Conservation (phyloP, 2,888 invertebrate species). For the Drosophila barbarae region DNA sequence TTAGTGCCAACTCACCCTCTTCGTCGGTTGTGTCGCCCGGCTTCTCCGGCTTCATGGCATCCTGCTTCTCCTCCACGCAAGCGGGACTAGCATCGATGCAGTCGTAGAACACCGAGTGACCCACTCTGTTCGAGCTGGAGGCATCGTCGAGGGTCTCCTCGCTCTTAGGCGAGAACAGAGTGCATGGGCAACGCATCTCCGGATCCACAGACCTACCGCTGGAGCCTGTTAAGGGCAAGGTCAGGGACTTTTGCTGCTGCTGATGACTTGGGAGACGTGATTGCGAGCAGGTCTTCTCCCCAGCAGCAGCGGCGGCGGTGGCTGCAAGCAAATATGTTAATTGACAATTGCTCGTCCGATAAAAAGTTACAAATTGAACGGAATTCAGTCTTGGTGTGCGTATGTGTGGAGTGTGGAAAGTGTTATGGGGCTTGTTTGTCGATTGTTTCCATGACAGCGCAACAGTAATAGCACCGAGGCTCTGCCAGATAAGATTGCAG, state of each 20-base stretch:
- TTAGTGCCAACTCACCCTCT: slow-evolving; percentile 82
- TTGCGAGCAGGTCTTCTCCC: slow-evolving; percentile 56
- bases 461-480: slow-evolving; percentile 19
- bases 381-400: slow-evolving; percentile 11
- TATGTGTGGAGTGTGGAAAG: slow-evolving; percentile 23
- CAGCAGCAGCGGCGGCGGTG: slow-evolving; percentile 15
- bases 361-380: slow-evolving; percentile 18
- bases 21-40: slow-evolving; percentile 86
- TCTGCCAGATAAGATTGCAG: slow-evolving; percentile 58
- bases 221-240: slow-evolving; percentile 73
- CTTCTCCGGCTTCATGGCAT: slow-evolving; percentile 87
- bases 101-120: slow-evolving; percentile 80
- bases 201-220: slow-evolving; percentile 53
- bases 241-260: slow-evolving; percentile 70
- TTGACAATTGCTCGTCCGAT: slow-evolving; percentile 53
- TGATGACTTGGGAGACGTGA: slow-evolving; percentile 32
- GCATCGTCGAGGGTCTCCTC: slow-evolving; percentile 66
- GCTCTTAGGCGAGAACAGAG: slow-evolving; percentile 64
- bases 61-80: slow-evolving; percentile 84
- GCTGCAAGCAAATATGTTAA: slow-evolving; percentile 51
- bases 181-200: slow-evolving; percentile 58
- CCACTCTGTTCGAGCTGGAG: slow-evolving; percentile 77
- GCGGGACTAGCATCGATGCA: slow-evolving; percentile 79
- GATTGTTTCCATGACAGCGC: slow-evolving; percentile 61
- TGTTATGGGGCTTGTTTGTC: slow-evolving; percentile 50